Percentiles rank a stretch among this genome's conserved stretches.
phyloP scores from a whole-genome alignment of 2,888 invertebrate genomes.

The Corbicula japonica region DNA sequence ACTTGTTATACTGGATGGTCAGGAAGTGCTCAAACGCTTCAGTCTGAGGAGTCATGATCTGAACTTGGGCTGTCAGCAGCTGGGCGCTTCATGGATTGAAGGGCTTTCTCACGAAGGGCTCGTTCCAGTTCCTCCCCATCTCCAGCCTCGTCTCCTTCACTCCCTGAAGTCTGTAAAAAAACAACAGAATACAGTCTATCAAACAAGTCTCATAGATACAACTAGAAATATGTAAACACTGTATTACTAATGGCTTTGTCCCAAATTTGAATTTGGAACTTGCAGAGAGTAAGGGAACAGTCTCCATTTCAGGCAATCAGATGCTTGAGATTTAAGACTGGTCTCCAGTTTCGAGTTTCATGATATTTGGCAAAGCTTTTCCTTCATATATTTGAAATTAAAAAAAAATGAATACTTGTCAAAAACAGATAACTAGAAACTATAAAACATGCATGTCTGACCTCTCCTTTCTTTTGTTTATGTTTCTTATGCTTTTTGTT shows the following conservation, averaged over 20 bases:
- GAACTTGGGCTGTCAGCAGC: constrained; percentile 7
- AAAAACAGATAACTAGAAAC: neutral
- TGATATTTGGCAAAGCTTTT: neutral
- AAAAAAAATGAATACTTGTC: neutral
- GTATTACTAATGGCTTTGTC: neutral
- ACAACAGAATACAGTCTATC: neutral
- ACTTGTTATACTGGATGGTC: too few relatives aligned
- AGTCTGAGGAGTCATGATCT: constrained; percentile 57
- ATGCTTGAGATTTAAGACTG: neutral
- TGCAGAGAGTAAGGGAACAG: neutral
- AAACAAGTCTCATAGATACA: neutral
- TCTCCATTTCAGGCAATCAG: neutral
- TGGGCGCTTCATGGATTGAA: constrained; percentile 77
- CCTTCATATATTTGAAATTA: neutral
- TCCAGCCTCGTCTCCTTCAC: constrained; percentile 35
- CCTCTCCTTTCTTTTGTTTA: constrained; percentile 48
- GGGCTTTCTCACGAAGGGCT: constrained; percentile 81
- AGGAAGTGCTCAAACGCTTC: constrained; percentile 1
- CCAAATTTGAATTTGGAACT: neutral
- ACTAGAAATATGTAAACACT: neutral
- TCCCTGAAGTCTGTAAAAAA: constrained; percentile 18
- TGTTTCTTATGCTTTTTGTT: constrained; percentile 67
- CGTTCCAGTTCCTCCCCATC: constrained; percentile 77
- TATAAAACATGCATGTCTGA: constrained; percentile 7
- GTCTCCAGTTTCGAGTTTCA: neutral